Base-by-base conservation (phyloP, 2,888 invertebrate species). In the Drosophila recens region DNA sequence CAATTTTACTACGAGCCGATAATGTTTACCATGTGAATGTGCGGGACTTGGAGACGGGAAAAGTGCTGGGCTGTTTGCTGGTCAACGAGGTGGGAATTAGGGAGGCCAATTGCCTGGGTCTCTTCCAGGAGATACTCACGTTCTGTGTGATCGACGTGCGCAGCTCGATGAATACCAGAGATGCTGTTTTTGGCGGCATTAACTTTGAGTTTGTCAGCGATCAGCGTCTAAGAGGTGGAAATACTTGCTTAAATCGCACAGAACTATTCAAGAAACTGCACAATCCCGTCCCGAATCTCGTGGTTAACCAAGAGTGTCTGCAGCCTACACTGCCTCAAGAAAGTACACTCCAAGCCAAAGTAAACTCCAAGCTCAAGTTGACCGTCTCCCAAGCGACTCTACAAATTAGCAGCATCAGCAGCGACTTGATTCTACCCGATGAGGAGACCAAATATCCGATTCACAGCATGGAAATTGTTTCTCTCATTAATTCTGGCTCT, bases 21-120 rank as follows among this genome's bases (percentile, higher is more conserved):
- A 79, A 86, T 46, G 10, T 90, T 0, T 91, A 90, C 38, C 91
- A 91, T 43, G 69, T 91, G 11, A 90, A 82, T 45, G 49, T 91
- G 1, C 59, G 78, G 1, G 63, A 76, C 4, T 40, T 81, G 17
- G 23, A 42, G 0, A 67, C 67, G 2, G 82, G 79, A 2, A 8
- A 45, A 0, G 68, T 76, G 0, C 38, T 91, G 3, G 82, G 83
- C 9, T 91, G 90, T 4, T 48, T 90, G 27, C 72, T 89, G 42
- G 90, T 82, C 13, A 84, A 65, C 15, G 85, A 89, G 30, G 20
- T 5, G 3, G 91, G 71, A 30, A 78, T 90, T 13, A 54, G 30
- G 27, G 72, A 78, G 48, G 88, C 88, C 33, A 70, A 71, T 0
- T 11, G 11, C 8, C 0, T 67, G 30, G 76, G 79, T 3, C 9